phyloP scores from a whole-genome alignment of 2,797 vertebrate species.

The Oceanodroma leucorhoa region DNA sequence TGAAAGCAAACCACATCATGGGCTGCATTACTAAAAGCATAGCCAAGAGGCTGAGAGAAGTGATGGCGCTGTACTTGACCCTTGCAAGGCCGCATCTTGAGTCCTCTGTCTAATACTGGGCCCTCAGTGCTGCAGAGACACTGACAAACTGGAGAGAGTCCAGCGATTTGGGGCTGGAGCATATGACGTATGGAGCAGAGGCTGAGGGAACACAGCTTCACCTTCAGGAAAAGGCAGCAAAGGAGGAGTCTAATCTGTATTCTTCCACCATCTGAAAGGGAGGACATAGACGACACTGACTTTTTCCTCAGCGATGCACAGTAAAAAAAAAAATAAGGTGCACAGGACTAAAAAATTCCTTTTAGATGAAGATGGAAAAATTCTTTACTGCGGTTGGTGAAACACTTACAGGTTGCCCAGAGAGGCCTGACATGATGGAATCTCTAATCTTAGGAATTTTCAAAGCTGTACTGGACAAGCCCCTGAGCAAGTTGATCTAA shows the following conservation, averaged over 20 bases:
- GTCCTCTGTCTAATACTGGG: background rate
- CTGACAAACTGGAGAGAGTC: background rate
- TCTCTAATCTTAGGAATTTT: background rate
- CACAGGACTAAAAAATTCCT: background rate
- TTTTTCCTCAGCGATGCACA: background rate
- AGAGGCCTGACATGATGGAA: background rate
- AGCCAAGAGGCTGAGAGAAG: background rate
- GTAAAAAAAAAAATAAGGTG: background rate
- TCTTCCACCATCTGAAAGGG: background rate
- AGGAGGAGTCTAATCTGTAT: background rate
- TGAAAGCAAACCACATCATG: background rate
- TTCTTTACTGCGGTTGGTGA: background rate
- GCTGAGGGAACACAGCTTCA: background rate
- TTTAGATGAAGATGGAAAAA: background rate
- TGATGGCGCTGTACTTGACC: background rate
- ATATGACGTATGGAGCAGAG: background rate
- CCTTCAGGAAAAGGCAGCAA: background rate
- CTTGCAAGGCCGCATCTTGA: background rate
- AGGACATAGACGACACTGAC: background rate
- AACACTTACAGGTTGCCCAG: background rate
- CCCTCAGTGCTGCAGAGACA: no score
- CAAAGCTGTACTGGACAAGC: background rate
- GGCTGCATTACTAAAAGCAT: background rate
- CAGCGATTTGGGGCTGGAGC: background rate
- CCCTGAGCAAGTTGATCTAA: background rate